Base-by-base conservation (phyloP, 2,888 invertebrate genomes). In the Nematopogon swammerdamellus region DNA sequence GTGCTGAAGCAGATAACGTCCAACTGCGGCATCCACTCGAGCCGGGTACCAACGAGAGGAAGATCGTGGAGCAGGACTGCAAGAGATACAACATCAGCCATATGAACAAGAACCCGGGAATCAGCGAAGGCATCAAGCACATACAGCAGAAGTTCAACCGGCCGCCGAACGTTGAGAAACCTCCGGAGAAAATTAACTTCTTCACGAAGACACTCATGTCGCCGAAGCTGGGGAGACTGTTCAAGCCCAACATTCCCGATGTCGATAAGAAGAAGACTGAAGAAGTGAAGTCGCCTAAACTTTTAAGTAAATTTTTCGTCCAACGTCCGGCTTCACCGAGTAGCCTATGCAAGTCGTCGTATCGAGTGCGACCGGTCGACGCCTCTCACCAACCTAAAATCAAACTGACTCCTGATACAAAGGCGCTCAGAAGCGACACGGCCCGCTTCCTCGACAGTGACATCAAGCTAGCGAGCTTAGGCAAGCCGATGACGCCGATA, bases 401-500 rank as follows among this genome's bases (percentile, higher is more conserved):
- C 3, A 50, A 57, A 10, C 49, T 55, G 11, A 50, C 36, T 3
- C 8, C 36, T 14, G 36, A 36, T 8, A 3, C 36, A 3, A 56
- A 47, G 45, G 42, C 18, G 49, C n/a, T n/a, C n/a, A n/a, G n/a
- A n/a, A 3, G 49, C 54, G 10, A 36, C 20, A 44, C 16, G 14
- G 49, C 53, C 60, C 55, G 45, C 55, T 46, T 77, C 0, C 50
- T 77, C 0, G 69, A 75, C 46, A 71, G 66, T 11, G 77, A 79
- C 51, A 48, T 76, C 0, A 77, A 77, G 46, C 54, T 77, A 3
- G 76, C 77, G 0, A 69, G 65, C 45, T 51, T 74, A 59, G 79
- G 79, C 0, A 77, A 76, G 49, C 80, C 79, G 0, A 74, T 79
- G 75, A 80, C 80, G 5, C 80, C 80, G 0, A 70, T 72, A 53